A percentile compares a stretch with the other conserved stretches of the same genome.
phyloP scores from a whole-genome alignment of 2,797 vertebrate species.

The Dendrocincla tyrannina region DNA sequence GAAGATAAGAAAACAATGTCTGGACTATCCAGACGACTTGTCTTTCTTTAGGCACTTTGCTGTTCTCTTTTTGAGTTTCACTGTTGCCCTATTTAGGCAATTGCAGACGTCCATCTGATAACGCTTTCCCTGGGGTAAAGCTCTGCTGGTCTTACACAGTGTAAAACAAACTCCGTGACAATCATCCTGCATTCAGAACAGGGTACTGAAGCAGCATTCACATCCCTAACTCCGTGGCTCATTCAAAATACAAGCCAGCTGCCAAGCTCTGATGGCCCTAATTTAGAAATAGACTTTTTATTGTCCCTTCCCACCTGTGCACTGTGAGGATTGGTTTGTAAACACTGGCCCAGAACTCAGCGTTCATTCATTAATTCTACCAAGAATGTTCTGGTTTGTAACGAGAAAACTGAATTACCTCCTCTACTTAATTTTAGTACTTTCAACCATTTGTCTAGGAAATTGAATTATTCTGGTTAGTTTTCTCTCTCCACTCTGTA shows the following conservation, averaged over 20 bases:
- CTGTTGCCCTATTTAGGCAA: background rate
- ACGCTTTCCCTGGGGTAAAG: background rate
- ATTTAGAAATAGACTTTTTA: constrained; percentile 5
- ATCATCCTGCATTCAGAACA: background rate
- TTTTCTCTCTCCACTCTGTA: background rate
- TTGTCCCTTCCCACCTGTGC: background rate
- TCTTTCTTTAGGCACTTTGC: background rate
- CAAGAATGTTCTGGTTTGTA: constrained; percentile 37
- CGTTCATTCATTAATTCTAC: constrained; percentile 51
- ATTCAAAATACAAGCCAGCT: background rate
- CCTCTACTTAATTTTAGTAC: constrained; percentile 15
- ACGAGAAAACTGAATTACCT: constrained; percentile 20
- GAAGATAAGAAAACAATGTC: constrained; percentile 35
- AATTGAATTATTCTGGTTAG: background rate
- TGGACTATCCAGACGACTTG: background rate
- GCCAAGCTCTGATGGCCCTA: background rate
- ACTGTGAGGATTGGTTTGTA: background rate
- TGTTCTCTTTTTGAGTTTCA: constrained; percentile 11
- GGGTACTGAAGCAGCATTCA: background rate
- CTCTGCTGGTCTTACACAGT: background rate
- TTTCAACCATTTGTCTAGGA: constrained; percentile 18
- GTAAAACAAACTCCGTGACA: background rate
- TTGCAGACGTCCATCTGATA: background rate
- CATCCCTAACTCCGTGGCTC: background rate
- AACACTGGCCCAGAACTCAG: background rate